Conservation (phyloP, 2,113 vertebrate species). For the Cyrtonyx montezumae region DNA sequence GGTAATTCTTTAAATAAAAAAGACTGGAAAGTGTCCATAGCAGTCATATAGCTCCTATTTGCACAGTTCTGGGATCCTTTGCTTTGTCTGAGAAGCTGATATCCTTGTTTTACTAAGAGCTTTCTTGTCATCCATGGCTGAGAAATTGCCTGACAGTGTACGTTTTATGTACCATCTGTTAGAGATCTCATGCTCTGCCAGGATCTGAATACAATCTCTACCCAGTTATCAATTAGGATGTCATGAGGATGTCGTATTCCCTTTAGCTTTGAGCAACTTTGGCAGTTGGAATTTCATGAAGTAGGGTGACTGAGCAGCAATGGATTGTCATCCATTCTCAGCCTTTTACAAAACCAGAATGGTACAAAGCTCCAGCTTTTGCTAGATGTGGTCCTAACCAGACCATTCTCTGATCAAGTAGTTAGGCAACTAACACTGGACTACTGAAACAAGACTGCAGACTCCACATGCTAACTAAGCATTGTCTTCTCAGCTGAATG, state of each 20-base stretch:
- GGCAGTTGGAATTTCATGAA: background rate
- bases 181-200: background rate
- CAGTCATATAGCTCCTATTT: background rate
- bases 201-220: background rate
- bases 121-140: background rate
- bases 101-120: background rate
- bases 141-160: background rate
- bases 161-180: background rate
- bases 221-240: background rate
- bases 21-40: background rate
- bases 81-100: background rate
- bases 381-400: background rate
- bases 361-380: background rate
- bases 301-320: background rate
- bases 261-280: background rate
- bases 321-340: background rate
- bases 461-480: background rate
- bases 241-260: background rate
- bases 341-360: background rate
- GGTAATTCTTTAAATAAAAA: background rate
- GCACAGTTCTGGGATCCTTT: background rate
- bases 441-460: background rate
- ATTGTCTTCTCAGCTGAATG: background rate
- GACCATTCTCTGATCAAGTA: background rate
- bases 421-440: background rate